Base-by-base conservation (phyloP, 2,113 vertebrate genomes). In the Vulpes ferrilata region DNA sequence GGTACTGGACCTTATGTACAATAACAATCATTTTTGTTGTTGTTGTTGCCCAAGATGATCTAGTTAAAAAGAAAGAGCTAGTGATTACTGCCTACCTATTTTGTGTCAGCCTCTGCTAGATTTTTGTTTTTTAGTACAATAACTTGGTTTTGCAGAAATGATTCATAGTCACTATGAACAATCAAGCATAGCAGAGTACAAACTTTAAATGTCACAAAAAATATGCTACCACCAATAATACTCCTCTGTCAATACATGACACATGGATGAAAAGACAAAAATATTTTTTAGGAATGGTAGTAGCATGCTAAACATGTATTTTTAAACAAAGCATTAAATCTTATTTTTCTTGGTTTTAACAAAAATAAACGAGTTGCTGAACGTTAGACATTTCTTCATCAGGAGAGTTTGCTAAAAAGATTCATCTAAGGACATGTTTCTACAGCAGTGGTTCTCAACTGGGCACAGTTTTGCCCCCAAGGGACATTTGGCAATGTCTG, bases 121-220 rank as follows among this genome's bases (percentile, higher is more conserved):
- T 93, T 92, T 95, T 93, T 85, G 76, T 84, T 87, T 84, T 96
- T 90, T 67, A 88, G 67, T 69, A n/a, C 19, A 82, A 10, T 86
- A 11, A 51, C 48, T 89, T 92, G 88, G 88, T 87, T 97, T 93
- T 95, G n/a, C 88, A 80, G 62, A 94, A 86, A 51, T 83, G 62
- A 93, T 83, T 90, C 51, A 60, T 88, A 67, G 48, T 67, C 95
- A 76, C 62, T 84, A 5, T 88, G 38, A 92, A 81, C 38, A 60
- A 64, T 43, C 51, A 80, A 83, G 65, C 51, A 86, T 8, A 86
- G 51, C 64, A 64, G 22, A 93, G 2, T 78, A 64, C 48, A 93
- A 35, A 82, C 11, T 82, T 51, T 65, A 94, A 96, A 89, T 76
- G 27, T 80, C 53, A 76, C 69, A 17, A 30, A 53, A 38, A 88